Percentiles rank a stretch among this genome's conserved stretches.
Conservation (phyloP, 2,113 vertebrate species). For the Halichoeres trimaculatus region DNA sequence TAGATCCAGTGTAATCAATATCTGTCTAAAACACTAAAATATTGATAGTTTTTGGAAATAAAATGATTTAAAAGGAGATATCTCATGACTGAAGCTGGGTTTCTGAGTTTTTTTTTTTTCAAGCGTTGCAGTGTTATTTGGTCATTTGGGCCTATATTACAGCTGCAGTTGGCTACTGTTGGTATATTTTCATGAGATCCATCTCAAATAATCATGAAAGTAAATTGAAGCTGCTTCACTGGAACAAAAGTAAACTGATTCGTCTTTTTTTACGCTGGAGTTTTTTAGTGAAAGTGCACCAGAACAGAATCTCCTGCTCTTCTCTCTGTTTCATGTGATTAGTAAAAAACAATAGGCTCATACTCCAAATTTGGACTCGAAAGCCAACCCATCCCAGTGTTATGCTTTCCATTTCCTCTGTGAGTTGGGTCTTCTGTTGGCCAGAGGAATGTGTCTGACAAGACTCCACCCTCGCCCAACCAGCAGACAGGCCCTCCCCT, state of each 20-base stretch:
- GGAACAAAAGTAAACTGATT: too few species aligned
- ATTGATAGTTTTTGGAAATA: too few species aligned
- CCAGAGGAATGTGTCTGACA: slow-evolving; percentile 64
- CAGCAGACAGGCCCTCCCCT: slow-evolving; percentile 54
- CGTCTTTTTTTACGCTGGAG: background rate
- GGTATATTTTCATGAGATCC: too few species aligned
- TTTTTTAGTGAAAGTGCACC: background rate
- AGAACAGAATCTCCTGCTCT: background rate
- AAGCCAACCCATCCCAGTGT: slow-evolving; percentile 37
- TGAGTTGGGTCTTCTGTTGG: slow-evolving; percentile 52
- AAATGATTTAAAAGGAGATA: too few species aligned
- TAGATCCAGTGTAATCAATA: too few species aligned
- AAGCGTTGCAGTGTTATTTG: too few species aligned
- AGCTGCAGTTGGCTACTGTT: background rate
- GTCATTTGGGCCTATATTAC: too few species aligned
- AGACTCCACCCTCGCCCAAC: slow-evolving; percentile 58
- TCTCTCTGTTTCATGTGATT: slow-evolving; percentile 5
- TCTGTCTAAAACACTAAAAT: too few species aligned
- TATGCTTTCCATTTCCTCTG: slow-evolving; percentile 70
- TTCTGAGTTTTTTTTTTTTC: too few species aligned
- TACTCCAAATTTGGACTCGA: background rate
- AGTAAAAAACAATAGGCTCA: background rate
- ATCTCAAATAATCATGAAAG: too few species aligned
- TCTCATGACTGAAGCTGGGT: too few species aligned
- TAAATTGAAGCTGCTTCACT: too few species aligned